Conservation (phyloP, 1,140 invertebrate genomes). For the Drosophila lowei region DNA sequence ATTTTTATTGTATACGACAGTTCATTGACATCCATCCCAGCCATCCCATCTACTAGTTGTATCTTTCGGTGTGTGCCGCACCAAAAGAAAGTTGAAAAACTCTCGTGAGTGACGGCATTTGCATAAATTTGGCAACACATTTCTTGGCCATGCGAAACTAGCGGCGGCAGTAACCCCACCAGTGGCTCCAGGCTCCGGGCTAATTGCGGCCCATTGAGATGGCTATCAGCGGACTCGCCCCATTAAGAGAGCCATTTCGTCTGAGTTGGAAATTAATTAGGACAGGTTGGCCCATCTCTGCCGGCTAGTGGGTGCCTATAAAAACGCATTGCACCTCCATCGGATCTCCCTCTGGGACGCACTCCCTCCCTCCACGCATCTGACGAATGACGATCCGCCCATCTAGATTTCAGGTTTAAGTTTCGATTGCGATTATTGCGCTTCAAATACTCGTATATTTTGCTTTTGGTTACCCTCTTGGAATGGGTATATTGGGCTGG, state of each 20-base stretch:
- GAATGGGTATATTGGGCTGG: too few relatives aligned
- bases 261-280: conserved; percentile 74
- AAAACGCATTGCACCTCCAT: conserved; percentile 39
- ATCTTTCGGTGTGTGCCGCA: conserved; percentile 25
- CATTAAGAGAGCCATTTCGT: conserved; percentile 69
- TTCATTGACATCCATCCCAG: conserved; percentile 64
- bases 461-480: not conserved
- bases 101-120: conserved; percentile 56
- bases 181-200: conserved; percentile 4
- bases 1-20: conserved; percentile 52
- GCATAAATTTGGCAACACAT: conserved; percentile 72
- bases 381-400: conserved; percentile 12
- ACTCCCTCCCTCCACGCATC: conserved; percentile 32
- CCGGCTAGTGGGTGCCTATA: conserved; percentile 52
- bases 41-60: conserved; percentile 17
- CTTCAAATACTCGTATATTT: conserved; percentile 27
- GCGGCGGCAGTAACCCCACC: too few relatives aligned
- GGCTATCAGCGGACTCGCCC: conserved; percentile 50
- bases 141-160: conserved; percentile 69
- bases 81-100: conserved; percentile 72
- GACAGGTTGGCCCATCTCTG: conserved; percentile 52
- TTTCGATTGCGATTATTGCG: conserved; percentile 61
- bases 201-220: conserved; percentile 63
- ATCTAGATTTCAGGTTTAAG: conserved; percentile 53
- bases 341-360: not conserved